Conservation (phyloP, 2,888 invertebrate species). For the Strigamia maritima region DNA sequence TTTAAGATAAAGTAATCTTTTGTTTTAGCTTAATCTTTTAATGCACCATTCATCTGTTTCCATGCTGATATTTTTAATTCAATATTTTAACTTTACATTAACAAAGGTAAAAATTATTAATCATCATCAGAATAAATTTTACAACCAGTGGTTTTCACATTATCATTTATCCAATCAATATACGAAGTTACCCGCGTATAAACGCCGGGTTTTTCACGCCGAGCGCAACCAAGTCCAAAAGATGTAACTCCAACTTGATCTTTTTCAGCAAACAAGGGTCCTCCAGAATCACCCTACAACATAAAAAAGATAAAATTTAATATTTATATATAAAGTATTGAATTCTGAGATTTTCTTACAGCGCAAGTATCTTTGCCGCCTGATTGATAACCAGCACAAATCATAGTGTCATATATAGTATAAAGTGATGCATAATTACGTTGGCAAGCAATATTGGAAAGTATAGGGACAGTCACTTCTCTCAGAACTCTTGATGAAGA, state of each 20-base stretch:
- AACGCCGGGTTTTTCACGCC: constrained; percentile 38
- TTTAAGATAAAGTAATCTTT: too few relatives aligned
- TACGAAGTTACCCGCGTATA: constrained; percentile 35
- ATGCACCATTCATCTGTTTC: background rate
- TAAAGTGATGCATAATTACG: constrained; percentile 15
- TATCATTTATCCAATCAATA: constrained; percentile 35
- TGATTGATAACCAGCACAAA: constrained; percentile 39
- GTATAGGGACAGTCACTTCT: constrained; percentile 36
- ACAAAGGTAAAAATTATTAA: background rate
- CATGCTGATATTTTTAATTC: background rate
- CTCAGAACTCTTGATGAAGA: constrained; percentile 18
- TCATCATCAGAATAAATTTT: background rate
- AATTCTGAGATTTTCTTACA: background rate
- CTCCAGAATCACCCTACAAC: constrained; percentile 59
- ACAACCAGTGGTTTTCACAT: background rate
- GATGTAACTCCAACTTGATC: constrained; percentile 59
- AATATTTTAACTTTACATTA: background rate
- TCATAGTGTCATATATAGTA: constrained; percentile 36
- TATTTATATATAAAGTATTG: too few relatives aligned
- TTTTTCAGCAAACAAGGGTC: constrained; percentile 52
- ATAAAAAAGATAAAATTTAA: background rate
- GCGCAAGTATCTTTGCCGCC: constrained; percentile 40
- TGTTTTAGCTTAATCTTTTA: too few relatives aligned
- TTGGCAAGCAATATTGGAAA: constrained; percentile 36
- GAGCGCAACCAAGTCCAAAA: constrained; percentile 57